phyloP scores from a whole-genome alignment of 2,888 invertebrate species.

The Lasioglossum villosulum region DNA sequence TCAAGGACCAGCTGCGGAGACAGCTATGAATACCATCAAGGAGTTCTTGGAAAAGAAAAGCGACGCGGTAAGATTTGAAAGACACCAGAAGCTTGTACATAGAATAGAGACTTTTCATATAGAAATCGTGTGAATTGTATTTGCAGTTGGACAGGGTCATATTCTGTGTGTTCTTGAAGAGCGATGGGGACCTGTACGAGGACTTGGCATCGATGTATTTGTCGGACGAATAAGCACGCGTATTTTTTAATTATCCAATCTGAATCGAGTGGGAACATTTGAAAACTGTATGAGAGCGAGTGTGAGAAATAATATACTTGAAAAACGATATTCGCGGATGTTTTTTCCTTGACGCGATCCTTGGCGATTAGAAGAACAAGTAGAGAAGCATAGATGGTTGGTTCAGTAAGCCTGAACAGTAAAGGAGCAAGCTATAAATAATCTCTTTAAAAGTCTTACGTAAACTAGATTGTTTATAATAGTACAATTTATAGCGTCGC shows the following conservation, averaged over 20 bases:
- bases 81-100: rapidly evolving
- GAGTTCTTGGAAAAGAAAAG: conserved; percentile 87
- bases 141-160: conserved; percentile 90
- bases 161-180: conserved; percentile 91
- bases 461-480: background rate
- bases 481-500: background rate
- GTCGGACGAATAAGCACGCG: conserved; percentile 84
- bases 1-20: conserved; percentile 90
- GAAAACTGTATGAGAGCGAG: conserved; percentile 47
- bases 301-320: conserved; percentile 50
- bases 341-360: conserved; percentile 28
- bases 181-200: conserved; percentile 91
- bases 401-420: background rate
- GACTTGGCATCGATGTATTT: conserved; percentile 90
- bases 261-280: background rate
- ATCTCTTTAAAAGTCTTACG: background rate
- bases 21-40: conserved; percentile 89
- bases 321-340: conserved; percentile 23
- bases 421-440: background rate
- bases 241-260: conserved; percentile 10
- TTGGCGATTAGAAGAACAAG: too few species aligned
- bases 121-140: background rate
- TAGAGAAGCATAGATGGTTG: too few species aligned
- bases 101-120: background rate
- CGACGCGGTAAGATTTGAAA: conserved; percentile 79